A percentile compares a stretch with the other conserved stretches of the same genome.
phyloP scores from a whole-genome alignment of 2,797 vertebrate genomes.

The Protosalanx chinensis region DNA sequence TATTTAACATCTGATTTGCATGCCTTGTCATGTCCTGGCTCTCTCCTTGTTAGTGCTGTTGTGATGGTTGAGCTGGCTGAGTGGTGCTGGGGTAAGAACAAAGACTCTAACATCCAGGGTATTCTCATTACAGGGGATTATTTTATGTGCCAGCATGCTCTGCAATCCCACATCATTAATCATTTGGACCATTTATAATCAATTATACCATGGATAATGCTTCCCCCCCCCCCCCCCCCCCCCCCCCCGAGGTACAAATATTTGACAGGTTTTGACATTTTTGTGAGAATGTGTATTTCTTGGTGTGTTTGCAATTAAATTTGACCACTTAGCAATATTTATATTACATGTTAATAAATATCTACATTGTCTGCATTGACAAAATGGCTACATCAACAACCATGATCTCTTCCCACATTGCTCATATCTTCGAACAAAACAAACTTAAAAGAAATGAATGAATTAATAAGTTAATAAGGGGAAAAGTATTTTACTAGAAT shows the following conservation, averaged over 20 bases:
- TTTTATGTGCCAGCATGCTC: constrained; percentile 59
- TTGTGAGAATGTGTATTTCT: constrained; percentile 26
- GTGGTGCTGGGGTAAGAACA: constrained; percentile 58
- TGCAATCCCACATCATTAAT: constrained; percentile 58
- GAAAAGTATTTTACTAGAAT: no score
- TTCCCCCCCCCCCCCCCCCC: constrained; percentile 20
- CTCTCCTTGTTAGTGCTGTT: constrained; percentile 45
- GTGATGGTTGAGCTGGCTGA: constrained; percentile 54
- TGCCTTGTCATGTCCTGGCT: constrained; percentile 8
- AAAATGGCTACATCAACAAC: constrained; percentile 25
- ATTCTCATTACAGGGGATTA: constrained; percentile 71
- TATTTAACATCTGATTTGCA: background rate
- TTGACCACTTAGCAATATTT: constrained; percentile 30
- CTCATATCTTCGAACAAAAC: background rate
- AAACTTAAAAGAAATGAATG: constrained; percentile 1
- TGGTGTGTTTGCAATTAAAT: constrained; percentile 35
- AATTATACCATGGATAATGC: constrained; percentile 52
- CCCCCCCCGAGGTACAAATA: constrained; percentile 23
- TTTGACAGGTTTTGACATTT: constrained; percentile 49
- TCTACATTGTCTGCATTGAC: constrained; percentile 25
- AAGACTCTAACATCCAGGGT: constrained; percentile 60
- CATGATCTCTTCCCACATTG: constrained; percentile 19
- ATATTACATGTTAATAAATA: constrained; percentile 12
- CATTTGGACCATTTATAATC: constrained; percentile 60
- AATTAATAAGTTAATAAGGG: background rate